Evolutionary conservation across 92 coral and sea anemone species (phyloP), one percentile per base, ranked within the genome.

Genomic region (Micromussa lordhowensis): DNA sequence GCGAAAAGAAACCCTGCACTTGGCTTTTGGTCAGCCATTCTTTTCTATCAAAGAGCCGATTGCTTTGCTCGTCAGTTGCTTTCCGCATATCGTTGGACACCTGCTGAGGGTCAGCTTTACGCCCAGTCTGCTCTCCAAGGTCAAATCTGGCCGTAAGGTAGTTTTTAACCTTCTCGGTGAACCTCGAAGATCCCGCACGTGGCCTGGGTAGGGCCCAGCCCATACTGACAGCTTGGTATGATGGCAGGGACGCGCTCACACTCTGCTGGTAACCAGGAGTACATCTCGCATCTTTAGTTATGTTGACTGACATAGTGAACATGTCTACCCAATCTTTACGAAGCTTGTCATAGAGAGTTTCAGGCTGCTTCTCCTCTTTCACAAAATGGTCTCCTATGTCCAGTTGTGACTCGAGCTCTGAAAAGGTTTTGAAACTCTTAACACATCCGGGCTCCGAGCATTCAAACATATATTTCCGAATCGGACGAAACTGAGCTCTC

Each of bases 141-240:
- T 87, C 89, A 84, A 91, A 94, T 63, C 66, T 82, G 10, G 90
- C 84, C 0, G 88, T 85, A 2, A 94, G 83, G 84, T 93, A 87
- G 18, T 28, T 55, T 58, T 44, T 90, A 51, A 93, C 91, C 51
- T 87, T 78, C 13, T 86, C 87, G 24, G 90, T 19, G 78, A 89
- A 94, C 38, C 94, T 69, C 22, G 89, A 32, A 26, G 91, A 31
- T 68, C 91, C 89, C 26, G 81, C 22, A 18, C 92, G 75, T 34
- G 91, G 89, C 74, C 77, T 85, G 66, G 83, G 71, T 82, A 93
- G 74, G 83, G 95, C 93, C 96, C 94, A 92, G 68, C 94, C 96
- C 87, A 89, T 86, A 10, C 57, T 57, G 77, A 91, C 88, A 70
- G 84, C 85, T 36, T 76, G 58, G 68, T 49, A 57, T 66, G 82